Percentiles rank a stretch among this genome's conserved stretches.
Evolutionary conservation across 2,113 vertebrate genomes (phyloP).

Genomic region (Axis porcinus): DNA sequence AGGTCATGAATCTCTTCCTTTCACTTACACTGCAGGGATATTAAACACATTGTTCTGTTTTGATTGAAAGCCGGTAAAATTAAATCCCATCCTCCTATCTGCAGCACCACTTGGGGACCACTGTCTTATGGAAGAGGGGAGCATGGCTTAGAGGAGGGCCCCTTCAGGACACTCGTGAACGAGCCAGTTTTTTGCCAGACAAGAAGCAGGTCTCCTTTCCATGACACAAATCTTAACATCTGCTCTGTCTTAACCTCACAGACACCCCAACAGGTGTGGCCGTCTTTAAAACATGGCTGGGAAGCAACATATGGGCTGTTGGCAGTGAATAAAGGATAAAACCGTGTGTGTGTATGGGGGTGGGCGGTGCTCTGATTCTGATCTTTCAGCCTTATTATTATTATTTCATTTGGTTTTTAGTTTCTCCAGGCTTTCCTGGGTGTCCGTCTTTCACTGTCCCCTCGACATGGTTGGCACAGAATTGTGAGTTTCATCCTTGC

Average conservation of each 20-base stretch:
- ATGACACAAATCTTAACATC: slow-evolving; percentile 82
- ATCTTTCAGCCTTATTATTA: slow-evolving; percentile 67
- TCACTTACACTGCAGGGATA: slow-evolving; percentile 70
- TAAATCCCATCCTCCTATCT: slow-evolving; percentile 63
- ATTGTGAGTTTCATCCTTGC: slow-evolving; percentile 25
- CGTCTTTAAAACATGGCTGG: slow-evolving; percentile 50
- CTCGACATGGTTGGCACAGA: slow-evolving; percentile 31
- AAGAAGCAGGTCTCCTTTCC: slow-evolving; percentile 73
- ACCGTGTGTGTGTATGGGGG: background rate
- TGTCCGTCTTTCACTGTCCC: slow-evolving; percentile 3
- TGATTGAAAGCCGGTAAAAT: slow-evolving; percentile 74
- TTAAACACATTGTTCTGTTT: slow-evolving; percentile 82
- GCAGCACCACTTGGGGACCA: background rate
- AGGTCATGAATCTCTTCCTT: slow-evolving; percentile 72
- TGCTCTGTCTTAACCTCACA: slow-evolving; percentile 80
- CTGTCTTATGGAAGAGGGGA: background rate
- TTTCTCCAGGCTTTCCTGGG: slow-evolving; percentile 37
- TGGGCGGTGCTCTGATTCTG: background rate
- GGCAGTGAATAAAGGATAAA: slow-evolving; percentile 74
- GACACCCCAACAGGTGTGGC: slow-evolving; percentile 83
- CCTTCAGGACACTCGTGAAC: slow-evolving; percentile 64
- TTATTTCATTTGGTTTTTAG: slow-evolving; percentile 67
- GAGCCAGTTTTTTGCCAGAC: slow-evolving; percentile 64
- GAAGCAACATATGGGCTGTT: slow-evolving; percentile 77
- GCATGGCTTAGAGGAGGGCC: background rate